These are phyloP conservation scores for Zelostemma sp. DNA, from an alignment of 1,140 invertebrate species.

Conservation along the genomic window DNA sequence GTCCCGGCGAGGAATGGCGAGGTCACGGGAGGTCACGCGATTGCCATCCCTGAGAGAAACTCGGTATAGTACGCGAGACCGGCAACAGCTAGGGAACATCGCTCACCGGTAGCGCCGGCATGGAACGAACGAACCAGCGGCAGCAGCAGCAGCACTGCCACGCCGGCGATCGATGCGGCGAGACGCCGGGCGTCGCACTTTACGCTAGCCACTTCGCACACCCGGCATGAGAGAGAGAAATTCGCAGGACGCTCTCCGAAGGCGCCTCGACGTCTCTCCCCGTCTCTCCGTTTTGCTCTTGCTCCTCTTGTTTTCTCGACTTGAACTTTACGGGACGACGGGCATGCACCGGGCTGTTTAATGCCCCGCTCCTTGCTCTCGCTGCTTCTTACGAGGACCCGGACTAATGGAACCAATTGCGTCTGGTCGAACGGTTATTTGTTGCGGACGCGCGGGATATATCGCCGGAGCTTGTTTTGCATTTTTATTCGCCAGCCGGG, in stretches of 20 bases:
- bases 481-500: too few relatives aligned
- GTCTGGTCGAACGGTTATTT: too few relatives aligned
- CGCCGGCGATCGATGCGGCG: conserved; percentile 67
- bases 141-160: conserved; percentile 7
- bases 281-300: too few relatives aligned
- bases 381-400: too few relatives aligned
- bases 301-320: too few relatives aligned
- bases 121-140: too few relatives aligned
- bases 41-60: conserved; percentile 53
- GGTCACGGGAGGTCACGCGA: conserved; percentile 68
- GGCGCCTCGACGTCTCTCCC: conserved; percentile 20
- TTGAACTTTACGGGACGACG: too few relatives aligned
- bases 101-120: conserved; percentile 30
- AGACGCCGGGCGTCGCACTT: conserved; percentile 69
- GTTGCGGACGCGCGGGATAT: too few relatives aligned
- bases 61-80: conserved; percentile 26
- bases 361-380: too few relatives aligned
- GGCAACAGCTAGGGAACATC: conserved; percentile 35
- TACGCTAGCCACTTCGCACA: conserved; percentile 55
- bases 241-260: conserved; percentile 18
- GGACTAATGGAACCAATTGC: too few relatives aligned
- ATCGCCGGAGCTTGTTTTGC: too few relatives aligned
- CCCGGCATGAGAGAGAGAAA: conserved; percentile 18
- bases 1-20: conserved; percentile 64
- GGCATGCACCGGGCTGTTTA: too few relatives aligned